Evolutionary conservation across 2,113 vertebrate genomes (phyloP).

Genomic region (Gulo gulo): DNA sequence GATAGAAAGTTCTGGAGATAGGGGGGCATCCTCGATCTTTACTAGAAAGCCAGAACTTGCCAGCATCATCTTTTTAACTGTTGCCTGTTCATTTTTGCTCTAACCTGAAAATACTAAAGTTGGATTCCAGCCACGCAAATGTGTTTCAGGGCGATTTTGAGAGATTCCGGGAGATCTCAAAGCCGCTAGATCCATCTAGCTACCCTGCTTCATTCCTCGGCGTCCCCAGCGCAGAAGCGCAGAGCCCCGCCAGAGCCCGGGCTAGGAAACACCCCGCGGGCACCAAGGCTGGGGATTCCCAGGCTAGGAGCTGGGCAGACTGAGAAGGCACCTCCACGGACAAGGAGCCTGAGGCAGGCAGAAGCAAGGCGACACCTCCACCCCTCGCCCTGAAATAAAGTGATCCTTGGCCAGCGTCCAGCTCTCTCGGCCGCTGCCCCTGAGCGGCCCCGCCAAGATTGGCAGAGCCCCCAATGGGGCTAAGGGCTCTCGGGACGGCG

Average conservation of each 20-base stretch:
- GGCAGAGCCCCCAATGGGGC: not conserved
- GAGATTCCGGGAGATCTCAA: constrained; percentile 38
- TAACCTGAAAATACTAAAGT: constrained; percentile 46
- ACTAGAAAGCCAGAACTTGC: constrained; percentile 18
- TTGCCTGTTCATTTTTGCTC: constrained; percentile 3
- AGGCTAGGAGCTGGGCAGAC: not conserved
- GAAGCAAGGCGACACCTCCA: not conserved
- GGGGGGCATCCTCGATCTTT: not conserved
- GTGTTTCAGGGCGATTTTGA: not conserved
- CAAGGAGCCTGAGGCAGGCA: not conserved
- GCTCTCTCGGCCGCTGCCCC: not conserved
- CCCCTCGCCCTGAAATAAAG: not conserved
- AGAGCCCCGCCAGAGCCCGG: not conserved
- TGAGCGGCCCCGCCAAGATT: not conserved
- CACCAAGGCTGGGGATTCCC: not conserved
- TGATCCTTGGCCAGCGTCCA: not conserved
- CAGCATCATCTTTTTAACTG: not conserved
- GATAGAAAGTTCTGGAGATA: constrained; percentile 34
- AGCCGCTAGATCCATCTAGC: not conserved
- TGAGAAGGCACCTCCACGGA: not conserved
- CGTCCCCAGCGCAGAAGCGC: not conserved
- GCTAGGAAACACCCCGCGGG: not conserved
- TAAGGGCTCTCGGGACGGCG: not conserved
- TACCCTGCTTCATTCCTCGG: not conserved
- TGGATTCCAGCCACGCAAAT: constrained; percentile 47